Base-by-base conservation (phyloP, 2,888 invertebrate genomes). In the Chelonus formosanus region DNA sequence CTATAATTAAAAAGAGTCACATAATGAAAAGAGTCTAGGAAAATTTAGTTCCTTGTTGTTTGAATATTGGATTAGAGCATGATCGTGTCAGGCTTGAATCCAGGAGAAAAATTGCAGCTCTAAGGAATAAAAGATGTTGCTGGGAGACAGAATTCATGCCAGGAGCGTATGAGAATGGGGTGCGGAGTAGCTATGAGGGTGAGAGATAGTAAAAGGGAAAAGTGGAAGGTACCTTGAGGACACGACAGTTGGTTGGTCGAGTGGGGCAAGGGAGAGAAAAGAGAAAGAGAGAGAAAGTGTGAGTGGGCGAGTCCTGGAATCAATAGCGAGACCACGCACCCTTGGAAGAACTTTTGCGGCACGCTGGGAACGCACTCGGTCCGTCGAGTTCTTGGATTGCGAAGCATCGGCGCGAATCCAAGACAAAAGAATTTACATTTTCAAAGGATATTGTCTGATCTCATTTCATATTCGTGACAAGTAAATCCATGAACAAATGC, bases 281-380 rank as follows among this genome's bases (percentile, higher is more conserved):
- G 53, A 67, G 40, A 62, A 20, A 20, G 70, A 65, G 65, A 74
- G 67, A 68, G 61, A 60, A 54, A 65, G 68, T 56, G 70, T 57
- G 50, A 57, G 68, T 59, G 53, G 63, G 67, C 63, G 69, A 65
- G 65, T 75, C 61, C 73, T 73, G 74, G 76, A 80, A 80, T 80
- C 80, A 78, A 80, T 80, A 80, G 76, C 75, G 70, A 74, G 56
- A 57, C 76, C 60, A 75, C 76, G 75, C 74, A 76, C 76, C 78
- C 78, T 77, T 74, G 75, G 70, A 71, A 73, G 48, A 62, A 62
- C 77, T 78, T 78, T 76, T 78, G 76, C 76, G 74, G 72, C 72
- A 72, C 47, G 50, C 35, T 50, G 58, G 34, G 58, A 62, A 57
- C 61, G 53, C 53, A 35, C 44, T 50, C 57, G 45, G 57, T 59